Percentiles rank a stretch among this genome's conserved stretches.
Evolutionary conservation across 2,888 invertebrate species (phyloP).

Genomic region (Cosmopolites sordidus): DNA sequence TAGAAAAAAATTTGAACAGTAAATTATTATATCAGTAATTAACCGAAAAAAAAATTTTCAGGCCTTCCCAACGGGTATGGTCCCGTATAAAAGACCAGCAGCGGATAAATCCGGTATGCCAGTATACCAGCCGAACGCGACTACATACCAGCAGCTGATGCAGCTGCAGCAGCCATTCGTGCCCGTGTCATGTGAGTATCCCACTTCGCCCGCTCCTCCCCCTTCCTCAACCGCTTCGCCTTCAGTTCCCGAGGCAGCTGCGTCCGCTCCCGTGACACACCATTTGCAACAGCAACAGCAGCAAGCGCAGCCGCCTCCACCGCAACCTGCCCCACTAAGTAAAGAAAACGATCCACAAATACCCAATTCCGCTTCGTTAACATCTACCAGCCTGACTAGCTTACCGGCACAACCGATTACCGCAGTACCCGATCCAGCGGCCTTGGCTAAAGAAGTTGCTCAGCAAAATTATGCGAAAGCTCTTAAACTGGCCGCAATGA

Average conservation of each 20-base stretch:
- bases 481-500: slow-evolving; percentile 58
- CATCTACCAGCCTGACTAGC: slow-evolving; percentile 28
- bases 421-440: slow-evolving; percentile 56
- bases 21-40: too few relatives aligned
- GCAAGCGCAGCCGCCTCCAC: slow-evolving; percentile 35
- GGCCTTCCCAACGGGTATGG: slow-evolving; percentile 94
- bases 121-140: slow-evolving; percentile 88
- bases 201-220: slow-evolving; percentile 63
- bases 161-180: slow-evolving; percentile 93
- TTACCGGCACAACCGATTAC: slow-evolving; percentile 35
- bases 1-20: too few relatives aligned
- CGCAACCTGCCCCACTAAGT: slow-evolving; percentile 32
- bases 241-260: slow-evolving; percentile 33
- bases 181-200: slow-evolving; percentile 99
- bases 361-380: slow-evolving; percentile 29
- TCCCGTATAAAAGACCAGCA: slow-evolving; percentile 93
- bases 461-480: slow-evolving; percentile 79
- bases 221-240: slow-evolving; percentile 40
- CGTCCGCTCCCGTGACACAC: slow-evolving; percentile 29
- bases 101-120: slow-evolving; percentile 95
- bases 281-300: slow-evolving; percentile 29
- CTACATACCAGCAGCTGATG: slow-evolving; percentile 92
- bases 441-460: slow-evolving; percentile 75
- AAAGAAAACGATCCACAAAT: slow-evolving; percentile 42
- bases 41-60: too few relatives aligned